phyloP scores from a whole-genome alignment of 2,113 vertebrate genomes.

The Smithornis capensis region DNA sequence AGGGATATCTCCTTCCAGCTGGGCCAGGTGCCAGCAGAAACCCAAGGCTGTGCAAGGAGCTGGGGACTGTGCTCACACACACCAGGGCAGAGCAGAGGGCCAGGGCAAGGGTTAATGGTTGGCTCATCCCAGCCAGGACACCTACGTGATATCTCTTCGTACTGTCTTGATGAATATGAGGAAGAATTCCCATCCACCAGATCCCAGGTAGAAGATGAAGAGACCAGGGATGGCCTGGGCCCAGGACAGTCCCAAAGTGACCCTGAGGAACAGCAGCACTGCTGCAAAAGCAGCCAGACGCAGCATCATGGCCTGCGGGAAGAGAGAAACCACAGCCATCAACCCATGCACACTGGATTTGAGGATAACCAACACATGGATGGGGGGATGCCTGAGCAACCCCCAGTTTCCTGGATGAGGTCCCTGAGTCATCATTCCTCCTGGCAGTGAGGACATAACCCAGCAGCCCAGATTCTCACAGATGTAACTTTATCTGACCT shows the following conservation, averaged over 20 bases:
- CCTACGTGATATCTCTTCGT: slow-evolving; percentile 89
- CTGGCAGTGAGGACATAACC: neutral
- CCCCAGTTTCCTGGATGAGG: neutral
- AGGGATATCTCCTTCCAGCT: neutral
- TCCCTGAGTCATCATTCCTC: neutral
- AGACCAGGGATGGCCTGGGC: slow-evolving; percentile 82
- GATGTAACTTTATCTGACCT: neutral
- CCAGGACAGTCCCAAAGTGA: slow-evolving; percentile 87
- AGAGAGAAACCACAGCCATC: slow-evolving; percentile 4
- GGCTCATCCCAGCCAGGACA: neutral
- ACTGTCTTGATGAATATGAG: slow-evolving; percentile 85
- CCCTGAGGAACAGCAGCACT: slow-evolving; percentile 82
- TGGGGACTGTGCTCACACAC: neutral
- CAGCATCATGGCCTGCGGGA: slow-evolving; percentile 81
- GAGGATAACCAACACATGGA: neutral
- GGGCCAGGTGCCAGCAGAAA: neutral
- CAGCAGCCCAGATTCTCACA: neutral
- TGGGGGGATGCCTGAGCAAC: neutral
- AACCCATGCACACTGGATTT: neutral
- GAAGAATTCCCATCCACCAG: slow-evolving; percentile 88
- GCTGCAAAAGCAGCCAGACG: slow-evolving; percentile 82
- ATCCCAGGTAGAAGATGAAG: slow-evolving; percentile 88
- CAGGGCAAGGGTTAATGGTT: neutral
- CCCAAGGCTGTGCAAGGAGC: neutral
- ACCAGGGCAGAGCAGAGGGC: neutral